Base-by-base conservation (phyloP, 2,797 vertebrate genomes). In the Acrossocheilus fasciatus region DNA sequence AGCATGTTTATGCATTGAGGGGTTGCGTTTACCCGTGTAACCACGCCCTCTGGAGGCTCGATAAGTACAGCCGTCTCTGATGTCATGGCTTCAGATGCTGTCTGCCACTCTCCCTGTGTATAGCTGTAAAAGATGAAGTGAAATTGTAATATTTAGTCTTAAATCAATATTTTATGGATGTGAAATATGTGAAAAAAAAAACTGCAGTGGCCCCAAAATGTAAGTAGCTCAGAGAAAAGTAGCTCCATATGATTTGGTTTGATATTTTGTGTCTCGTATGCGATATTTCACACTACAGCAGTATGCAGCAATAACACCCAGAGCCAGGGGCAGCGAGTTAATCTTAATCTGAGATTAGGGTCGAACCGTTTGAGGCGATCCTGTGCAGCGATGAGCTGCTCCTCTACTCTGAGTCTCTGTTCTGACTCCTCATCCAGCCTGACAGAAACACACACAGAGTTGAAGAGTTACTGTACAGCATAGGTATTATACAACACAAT, bases 361-460 rank as follows among this genome's bases (percentile, higher is more conserved):
- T 89, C 41, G 3, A 91, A 99, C 98, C 96, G 91, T 91, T 95
- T 94, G 84, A 98, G 93, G 86, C 92, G 95, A 59, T 98, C 97
- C 92, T 97, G 95, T 0, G 95, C 94, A 0, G 86, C 92, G 12
- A 94, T 92, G 0, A 98, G 95, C 0, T 96, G 96, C 86, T 96
- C 96, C 93, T 99, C 97, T 0, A 94, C 93, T 2, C 91, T 90
- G 20, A 96, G 57, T 83, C 97, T 95, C 91, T 92, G 96, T 84
- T 97, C 96, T 34, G 75, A 95, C 89, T 99, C 98, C 69, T 98
- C 98, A 1, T 96, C 94, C 86, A 98, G 92, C 89, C 98, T 99
- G 95, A 74, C 43, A 81, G 6, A 89, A 39, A 86, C 89, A 59
- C 89, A 59, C 50, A 79, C 23, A 70, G 45, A 41, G 39, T 52